A percentile compares a stretch with the other conserved stretches of the same genome.
phyloP scores from a whole-genome alignment of 2,888 invertebrate species.

The Nephrotoma flavescens region DNA sequence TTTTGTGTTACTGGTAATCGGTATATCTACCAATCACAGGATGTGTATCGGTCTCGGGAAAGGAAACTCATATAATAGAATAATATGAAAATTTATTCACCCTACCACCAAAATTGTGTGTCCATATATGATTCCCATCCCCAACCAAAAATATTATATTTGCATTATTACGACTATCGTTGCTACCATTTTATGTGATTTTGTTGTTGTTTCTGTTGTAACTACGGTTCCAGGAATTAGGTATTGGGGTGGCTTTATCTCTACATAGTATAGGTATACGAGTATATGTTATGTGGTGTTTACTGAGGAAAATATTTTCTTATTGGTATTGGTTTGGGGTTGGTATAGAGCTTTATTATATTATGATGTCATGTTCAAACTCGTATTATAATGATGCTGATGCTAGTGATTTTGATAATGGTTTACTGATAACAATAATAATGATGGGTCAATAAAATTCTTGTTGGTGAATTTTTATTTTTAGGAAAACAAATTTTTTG shows the following conservation, averaged over 20 bases:
- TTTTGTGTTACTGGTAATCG: neutral
- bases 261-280: neutral
- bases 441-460: neutral
- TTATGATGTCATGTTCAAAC: neutral
- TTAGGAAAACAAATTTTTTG: neutral
- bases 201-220: neutral
- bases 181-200: neutral
- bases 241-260: neutral
- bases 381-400: neutral
- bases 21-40: neutral
- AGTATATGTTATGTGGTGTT: no score
- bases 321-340: neutral
- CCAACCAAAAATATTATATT: neutral
- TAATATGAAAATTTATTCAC: neutral
- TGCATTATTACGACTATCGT: neutral
- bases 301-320: neutral
- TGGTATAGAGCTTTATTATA: neutral
- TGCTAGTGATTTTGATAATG: neutral
- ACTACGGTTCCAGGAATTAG: neutral
- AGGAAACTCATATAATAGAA: neutral
- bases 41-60: neutral
- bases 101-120: neutral
- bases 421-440: neutral
- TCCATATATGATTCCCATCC: neutral
- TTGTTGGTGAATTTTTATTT: neutral